Base-by-base conservation (phyloP, 2,113 vertebrate genomes). In the Paracanthobrama guichenoti region DNA sequence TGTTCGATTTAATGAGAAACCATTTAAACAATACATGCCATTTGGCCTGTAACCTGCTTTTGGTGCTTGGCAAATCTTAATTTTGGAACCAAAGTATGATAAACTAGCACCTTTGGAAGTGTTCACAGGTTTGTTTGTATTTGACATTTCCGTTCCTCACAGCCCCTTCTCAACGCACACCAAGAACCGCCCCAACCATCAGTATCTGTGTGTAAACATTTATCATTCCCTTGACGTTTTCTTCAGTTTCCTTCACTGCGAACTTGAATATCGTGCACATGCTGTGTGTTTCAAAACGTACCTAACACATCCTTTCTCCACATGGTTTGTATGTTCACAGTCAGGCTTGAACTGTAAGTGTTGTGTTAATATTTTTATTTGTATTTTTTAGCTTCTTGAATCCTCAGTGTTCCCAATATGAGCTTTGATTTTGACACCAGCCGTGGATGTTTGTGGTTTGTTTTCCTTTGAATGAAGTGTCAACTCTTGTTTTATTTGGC, bases 341-440 rank as follows among this genome's bases (percentile, higher is more conserved):
- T 62, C 80, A 57, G 69, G 39, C 71, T 79, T 87, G 60, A 59
- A 59, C 35, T 79, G 62, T 79, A 39, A 66, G 69, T 69, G 72
- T 50, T 59, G 42, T 67, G 28, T 44, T 80, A 39, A 76, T 80
- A 14, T 59, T 67, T 57, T 59, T 13, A 80, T 55, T 55, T 6
- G 3, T 66, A 62, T 80, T 60, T 22, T 62, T n/a, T 79, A 60
- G 42, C 69, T 28, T 66, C 62, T 81, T 80, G 57, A 72, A 59
- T 46, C 28, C 16, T 74, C 78, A 39, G 44, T 64, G n/a, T 73
- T 55, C 71, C 26, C 22, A 60, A 22, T 69, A 24, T 69, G 28
- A 84, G 67, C 66, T 78, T 85, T 82, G 73, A 82, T 87, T 39
- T 84, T 85, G 73, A 67, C 74, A 71, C 74, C 62, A 79, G 55